phyloP scores from a whole-genome alignment of 2,113 vertebrate species.

The Lepus europaeus region DNA sequence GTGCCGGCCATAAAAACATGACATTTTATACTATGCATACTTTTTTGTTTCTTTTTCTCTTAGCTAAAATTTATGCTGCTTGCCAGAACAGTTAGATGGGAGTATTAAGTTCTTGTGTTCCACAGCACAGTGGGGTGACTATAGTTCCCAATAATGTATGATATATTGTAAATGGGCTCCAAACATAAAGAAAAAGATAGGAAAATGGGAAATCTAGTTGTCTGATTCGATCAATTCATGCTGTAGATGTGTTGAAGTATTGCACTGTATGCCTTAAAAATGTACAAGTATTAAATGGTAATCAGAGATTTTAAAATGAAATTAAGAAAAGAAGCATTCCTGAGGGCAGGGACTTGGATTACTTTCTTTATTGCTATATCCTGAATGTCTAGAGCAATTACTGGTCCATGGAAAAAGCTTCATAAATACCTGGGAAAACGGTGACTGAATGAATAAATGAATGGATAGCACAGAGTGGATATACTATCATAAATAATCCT shows the following conservation, averaged over 20 bases:
- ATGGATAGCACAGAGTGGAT: background rate
- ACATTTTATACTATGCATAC: background rate
- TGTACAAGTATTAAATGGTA: no score
- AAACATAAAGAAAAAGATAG: no score
- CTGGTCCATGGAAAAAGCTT: background rate
- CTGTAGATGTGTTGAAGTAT: no score
- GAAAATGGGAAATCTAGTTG: no score
- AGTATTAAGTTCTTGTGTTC: no score
- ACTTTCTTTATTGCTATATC: background rate
- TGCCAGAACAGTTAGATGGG: no score
- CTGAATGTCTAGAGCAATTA: background rate
- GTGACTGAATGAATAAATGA: background rate
- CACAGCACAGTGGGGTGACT: no score
- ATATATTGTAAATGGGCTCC: no score
- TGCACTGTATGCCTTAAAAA: no score
- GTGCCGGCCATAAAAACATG: background rate
- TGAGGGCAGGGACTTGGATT: background rate
- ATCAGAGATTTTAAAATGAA: no score
- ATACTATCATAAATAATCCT: background rate
- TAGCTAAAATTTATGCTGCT: background rate
- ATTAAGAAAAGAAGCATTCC: background rate
- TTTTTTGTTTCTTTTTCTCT: constrained; percentile 43
- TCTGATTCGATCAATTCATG: no score
- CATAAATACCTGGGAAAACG: background rate
- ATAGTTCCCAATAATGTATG: no score